A percentile compares a stretch with the other conserved stretches of the same genome.
These are phyloP conservation scores for Dugesia japonica DNA, from an alignment of 2,888 invertebrate genomes.

Conservation along the genomic window DNA sequence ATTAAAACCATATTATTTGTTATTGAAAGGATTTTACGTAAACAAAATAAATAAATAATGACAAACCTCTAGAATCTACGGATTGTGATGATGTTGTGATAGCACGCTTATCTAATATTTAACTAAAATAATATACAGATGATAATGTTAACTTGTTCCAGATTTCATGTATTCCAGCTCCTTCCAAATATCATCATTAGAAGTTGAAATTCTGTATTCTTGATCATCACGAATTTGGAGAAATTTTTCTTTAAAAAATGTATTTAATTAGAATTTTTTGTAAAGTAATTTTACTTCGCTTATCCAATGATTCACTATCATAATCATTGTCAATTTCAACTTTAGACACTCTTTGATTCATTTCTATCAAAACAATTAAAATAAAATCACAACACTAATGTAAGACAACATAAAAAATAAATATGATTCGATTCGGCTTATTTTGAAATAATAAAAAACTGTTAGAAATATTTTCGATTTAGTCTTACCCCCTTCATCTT, in stretches of 20 bases:
- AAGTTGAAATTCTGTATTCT: conserved; percentile 10
- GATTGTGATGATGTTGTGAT: not conserved
- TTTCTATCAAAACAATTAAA: not conserved
- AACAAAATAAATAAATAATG: not conserved
- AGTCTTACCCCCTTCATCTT: conserved; percentile 33
- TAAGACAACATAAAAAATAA: not conserved
- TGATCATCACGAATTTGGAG: not conserved
- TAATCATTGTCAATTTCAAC: not conserved
- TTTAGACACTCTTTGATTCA: conserved; percentile 20
- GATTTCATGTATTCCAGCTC: conserved; percentile 30
- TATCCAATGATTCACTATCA: not conserved
- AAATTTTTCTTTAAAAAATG: not conserved
- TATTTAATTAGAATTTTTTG: too few relatives aligned
- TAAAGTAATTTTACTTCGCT: not conserved
- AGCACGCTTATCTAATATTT: not conserved
- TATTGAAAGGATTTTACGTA: not conserved
- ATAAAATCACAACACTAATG: not conserved
- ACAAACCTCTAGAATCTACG: not conserved
- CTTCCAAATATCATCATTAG: conserved; percentile 31
- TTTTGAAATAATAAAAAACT: not conserved
- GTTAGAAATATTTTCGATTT: not conserved
- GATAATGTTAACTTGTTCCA: not conserved
- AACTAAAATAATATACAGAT: too few relatives aligned
- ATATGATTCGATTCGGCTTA: not conserved
- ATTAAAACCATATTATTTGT: not conserved